A percentile compares a stretch with the other conserved stretches of the same genome.
These are phyloP conservation scores for chimpanzee (Pan troglodytes) DNA, from an alignment of 2,113 vertebrate genomes.

Conservation along the genomic window NHGRI_mPanTro3-v2.1_pri NC_072401.2:179157501-179158000, in stretches of 20 bases:
- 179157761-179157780: neutral
- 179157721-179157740: neutral
- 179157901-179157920: accelerated
- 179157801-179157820: neutral
- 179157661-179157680: neutral
- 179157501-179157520: neutral
- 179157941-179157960: neutral
- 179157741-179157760: neutral
- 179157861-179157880: neutral
- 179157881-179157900: neutral
- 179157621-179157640: neutral
- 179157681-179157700: neutral
- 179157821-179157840: neutral
- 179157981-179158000: neutral
- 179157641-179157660: neutral
- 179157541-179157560: neutral
- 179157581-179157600: neutral
- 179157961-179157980: neutral
- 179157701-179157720: neutral
- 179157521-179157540: neutral
- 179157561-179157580: neutral
- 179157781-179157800: neutral
- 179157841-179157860: neutral
- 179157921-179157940: neutral
- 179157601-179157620: neutral